A percentile compares a stretch with the other conserved stretches of the same genome.
These are phyloP conservation scores for Penaeus indicus DNA, from an alignment of 1,140 invertebrate species.

Conservation along the genomic window DNA sequence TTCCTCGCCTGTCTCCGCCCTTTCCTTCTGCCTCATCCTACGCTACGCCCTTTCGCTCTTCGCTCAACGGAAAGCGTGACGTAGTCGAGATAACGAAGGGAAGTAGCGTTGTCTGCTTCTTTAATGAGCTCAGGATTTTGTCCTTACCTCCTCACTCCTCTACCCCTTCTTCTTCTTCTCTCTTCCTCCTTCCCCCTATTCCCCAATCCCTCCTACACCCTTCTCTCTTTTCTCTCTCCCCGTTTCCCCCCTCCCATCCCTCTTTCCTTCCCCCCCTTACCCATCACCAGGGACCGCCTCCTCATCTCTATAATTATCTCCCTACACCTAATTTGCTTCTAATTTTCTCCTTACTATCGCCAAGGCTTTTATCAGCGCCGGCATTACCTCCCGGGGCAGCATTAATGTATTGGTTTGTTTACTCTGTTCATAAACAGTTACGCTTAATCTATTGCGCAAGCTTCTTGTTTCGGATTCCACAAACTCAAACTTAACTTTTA, in stretches of 20 bases:
- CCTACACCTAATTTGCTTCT: too few species aligned
- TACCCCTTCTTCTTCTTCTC: background rate
- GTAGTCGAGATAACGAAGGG: background rate
- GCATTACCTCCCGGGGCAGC: too few species aligned
- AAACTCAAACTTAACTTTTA: too few species aligned
- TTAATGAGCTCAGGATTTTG: constrained; percentile 12
- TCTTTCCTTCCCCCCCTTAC: background rate
- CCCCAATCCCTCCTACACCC: background rate
- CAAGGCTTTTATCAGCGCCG: too few species aligned
- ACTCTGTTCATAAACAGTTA: too few species aligned
- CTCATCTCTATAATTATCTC: too few species aligned
- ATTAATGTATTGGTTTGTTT: too few species aligned
- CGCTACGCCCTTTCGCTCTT: background rate
- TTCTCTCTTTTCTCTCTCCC: constrained; percentile 11
- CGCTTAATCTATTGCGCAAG: too few species aligned
- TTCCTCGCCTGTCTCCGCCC: background rate
- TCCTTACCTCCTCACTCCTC: background rate
- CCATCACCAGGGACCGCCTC: background rate
- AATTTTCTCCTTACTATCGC: constrained; percentile 11
- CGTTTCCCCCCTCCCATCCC: background rate
- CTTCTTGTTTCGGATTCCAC: too few species aligned
- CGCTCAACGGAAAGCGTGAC: background rate
- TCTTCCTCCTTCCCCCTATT: background rate
- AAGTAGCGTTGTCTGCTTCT: background rate
- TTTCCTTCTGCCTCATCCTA: background rate